Base-by-base conservation (phyloP, 2,888 invertebrate species). In the Drosophila pegasa region DNA sequence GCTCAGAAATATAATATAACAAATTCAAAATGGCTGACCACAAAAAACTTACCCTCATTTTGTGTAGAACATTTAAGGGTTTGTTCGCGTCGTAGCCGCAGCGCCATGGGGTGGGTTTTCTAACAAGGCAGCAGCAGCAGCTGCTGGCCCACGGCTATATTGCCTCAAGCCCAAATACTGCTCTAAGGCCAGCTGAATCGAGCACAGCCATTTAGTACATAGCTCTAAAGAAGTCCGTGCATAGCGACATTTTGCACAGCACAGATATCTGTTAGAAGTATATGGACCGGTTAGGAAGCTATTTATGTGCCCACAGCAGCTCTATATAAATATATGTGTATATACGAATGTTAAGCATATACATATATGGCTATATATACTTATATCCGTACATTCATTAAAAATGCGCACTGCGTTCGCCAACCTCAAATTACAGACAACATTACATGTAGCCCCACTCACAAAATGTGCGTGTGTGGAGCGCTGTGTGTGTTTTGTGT, bases 11-110 rank as follows among this genome's bases (percentile, higher is more conserved):
- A 75, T 54, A 76, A 67, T 71, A 57, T 57, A 68, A 61, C 45
- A 70, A 88, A 75, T 88, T 84, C 88, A 88, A 84, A 88, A 84
- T 84, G 83, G 83, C 83, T 85, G 87, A 59, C 48, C 38, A 40
- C 47, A 48, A 20, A 45, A 27, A 80, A 84, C 72, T 81, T 84
- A 84, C 83, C 83, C 83, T 64, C 72, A 60, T 78, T 71, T 62
- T 48, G 61, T 51, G 60, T 48, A 50, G 64, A 20, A 8, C 33
- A 56, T 48, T 31, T 81, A 88, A 74, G 88, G 83, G 83, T 87
- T 84, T 47, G 66, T 67, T 68, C 63, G 16, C 16, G 47, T 27
- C 20, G 29, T 27, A 18, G 45, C 22, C 25, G 25, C 5, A 10
- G 27, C 18, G 58, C 31, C 22, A 59, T 55, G 86, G 82, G 82